Conservation (phyloP, 2,797 vertebrate species). For the Muscicapa striata region DNA sequence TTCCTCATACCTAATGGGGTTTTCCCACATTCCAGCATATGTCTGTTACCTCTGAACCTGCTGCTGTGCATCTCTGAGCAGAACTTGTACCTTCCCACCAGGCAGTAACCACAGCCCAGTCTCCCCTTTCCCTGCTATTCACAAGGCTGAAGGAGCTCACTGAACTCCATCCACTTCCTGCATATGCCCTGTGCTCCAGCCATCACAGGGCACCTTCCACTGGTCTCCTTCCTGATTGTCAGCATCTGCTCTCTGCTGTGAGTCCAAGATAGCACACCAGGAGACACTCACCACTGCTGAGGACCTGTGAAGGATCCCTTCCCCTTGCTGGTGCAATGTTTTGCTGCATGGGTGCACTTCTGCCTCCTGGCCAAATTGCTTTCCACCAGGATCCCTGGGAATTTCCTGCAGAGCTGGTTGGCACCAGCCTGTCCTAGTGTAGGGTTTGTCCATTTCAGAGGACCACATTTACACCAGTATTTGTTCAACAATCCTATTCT, state of each 20-base stretch:
- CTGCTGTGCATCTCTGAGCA: neutral
- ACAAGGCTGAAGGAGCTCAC: neutral
- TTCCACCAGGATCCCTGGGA: no score
- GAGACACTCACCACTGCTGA: neutral
- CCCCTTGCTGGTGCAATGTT: neutral
- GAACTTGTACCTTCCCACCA: neutral
- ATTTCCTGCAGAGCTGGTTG: neutral
- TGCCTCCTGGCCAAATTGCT: neutral
- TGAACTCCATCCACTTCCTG: no score
- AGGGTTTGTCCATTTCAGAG: neutral
- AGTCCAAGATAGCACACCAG: neutral
- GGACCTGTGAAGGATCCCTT: neutral
- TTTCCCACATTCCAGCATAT: neutral
- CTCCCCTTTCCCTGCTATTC: neutral
- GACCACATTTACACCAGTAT: neutral
- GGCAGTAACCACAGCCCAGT: neutral
- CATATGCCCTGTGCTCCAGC: fast-evolving
- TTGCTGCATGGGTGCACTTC: neutral
- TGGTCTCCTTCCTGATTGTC: neutral
- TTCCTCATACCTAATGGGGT: neutral
- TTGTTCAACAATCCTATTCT: neutral
- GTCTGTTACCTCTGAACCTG: neutral
- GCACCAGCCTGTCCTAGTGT: neutral
- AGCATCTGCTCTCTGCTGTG: neutral
- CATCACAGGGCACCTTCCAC: neutral